phyloP scores from a whole-genome alignment of 1,140 invertebrate species.

The Lasaia peninsularis region DNA sequence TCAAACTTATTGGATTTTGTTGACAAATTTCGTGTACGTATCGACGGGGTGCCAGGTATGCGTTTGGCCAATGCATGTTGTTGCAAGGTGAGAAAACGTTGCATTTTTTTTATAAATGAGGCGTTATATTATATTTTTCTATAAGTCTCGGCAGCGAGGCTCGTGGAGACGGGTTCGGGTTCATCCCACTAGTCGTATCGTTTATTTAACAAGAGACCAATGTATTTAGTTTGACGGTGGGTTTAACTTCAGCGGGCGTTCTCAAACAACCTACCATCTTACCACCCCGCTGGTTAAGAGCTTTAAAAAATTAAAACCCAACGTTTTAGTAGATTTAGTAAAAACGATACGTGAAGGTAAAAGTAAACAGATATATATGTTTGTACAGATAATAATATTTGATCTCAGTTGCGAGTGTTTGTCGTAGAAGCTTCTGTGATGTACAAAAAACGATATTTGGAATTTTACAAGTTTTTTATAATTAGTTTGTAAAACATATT shows the following conservation, averaged over 20 bases:
- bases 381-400: constrained; percentile 65
- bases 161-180: constrained; percentile 41
- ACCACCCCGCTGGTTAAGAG: constrained; percentile 47
- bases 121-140: constrained; percentile 59
- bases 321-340: constrained; percentile 64
- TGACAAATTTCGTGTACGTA: constrained; percentile 25
- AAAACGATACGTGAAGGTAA: constrained; percentile 57
- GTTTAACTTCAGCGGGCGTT: constrained; percentile 39
- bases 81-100: constrained; percentile 43
- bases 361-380: constrained; percentile 60
- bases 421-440: constrained; percentile 64
- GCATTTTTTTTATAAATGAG: constrained; percentile 66
- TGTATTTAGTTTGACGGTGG: constrained; percentile 60
- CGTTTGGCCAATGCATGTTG: constrained; percentile 27
- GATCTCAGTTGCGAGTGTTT: constrained; percentile 70
- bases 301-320: constrained; percentile 60
- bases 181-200: constrained; percentile 58
- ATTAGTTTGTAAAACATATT: constrained; percentile 73
- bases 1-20: constrained; percentile 29
- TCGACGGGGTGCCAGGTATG: constrained; percentile 7
- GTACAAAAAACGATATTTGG: constrained; percentile 73
- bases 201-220: constrained; percentile 73
- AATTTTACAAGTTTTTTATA: constrained; percentile 76
- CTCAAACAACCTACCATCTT: constrained; percentile 23
- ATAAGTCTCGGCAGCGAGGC: constrained; percentile 37